Evolutionary conservation across 2,113 vertebrate genomes (phyloP).

Genomic region (Mustela lutreola): DNA sequence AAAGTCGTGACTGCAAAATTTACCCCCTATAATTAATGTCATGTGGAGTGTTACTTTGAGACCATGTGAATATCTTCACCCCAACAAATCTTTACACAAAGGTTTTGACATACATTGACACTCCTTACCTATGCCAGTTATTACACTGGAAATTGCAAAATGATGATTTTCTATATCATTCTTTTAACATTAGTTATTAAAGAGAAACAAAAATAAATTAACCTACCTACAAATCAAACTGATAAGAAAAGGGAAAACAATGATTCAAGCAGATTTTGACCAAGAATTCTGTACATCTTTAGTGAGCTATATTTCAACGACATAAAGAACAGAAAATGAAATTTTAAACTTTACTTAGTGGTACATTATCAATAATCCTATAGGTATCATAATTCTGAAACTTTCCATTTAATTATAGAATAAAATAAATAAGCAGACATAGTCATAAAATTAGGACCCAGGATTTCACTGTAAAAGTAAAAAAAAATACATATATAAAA

Average conservation of each 20-base stretch:
- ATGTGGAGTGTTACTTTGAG: background rate
- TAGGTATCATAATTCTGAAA: background rate
- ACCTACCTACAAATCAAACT: background rate
- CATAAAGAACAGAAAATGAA: background rate
- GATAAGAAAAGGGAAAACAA: background rate
- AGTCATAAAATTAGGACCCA: slow-evolving; percentile 8
- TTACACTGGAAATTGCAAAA: background rate
- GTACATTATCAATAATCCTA: background rate
- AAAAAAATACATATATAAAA: slow-evolving; percentile 4
- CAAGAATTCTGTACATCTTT: background rate
- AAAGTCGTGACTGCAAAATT: background rate
- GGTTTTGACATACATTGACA: background rate
- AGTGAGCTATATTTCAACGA: background rate
- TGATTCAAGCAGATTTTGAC: background rate
- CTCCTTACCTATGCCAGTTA: background rate
- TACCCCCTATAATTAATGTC: background rate
- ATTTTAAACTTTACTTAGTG: background rate
- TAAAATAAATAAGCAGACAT: slow-evolving; percentile 33
- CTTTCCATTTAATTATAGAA: background rate
- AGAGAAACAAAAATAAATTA: background rate
- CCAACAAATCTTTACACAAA: background rate
- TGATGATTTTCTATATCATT: background rate
- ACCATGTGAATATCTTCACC: background rate
- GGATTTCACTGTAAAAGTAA: slow-evolving; percentile 38
- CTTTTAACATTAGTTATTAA: background rate